These are phyloP conservation scores for Zele albiditarsus DNA, from an alignment of 2,888 invertebrate species.

Conservation along the genomic window DNA sequence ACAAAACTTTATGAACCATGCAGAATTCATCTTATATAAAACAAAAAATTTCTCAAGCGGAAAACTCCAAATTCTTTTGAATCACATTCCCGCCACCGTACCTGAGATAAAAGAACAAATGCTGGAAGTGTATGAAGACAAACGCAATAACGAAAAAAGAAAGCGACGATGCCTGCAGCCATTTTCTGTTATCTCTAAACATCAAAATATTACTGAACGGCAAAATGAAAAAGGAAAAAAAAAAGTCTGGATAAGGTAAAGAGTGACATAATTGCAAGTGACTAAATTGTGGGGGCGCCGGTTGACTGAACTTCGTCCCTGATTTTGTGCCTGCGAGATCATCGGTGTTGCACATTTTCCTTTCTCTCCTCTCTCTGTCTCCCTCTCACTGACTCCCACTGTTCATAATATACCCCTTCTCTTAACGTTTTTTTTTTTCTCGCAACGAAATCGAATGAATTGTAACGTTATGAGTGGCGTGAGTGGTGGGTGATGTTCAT, in stretches of 20 bases:
- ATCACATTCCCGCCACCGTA: no score
- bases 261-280: background rate
- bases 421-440: background rate
- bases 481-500: background rate
- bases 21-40: no score
- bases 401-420: background rate
- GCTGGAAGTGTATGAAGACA: background rate
- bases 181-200: background rate
- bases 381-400: background rate
- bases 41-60: no score
- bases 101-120: background rate
- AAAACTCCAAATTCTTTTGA: no score
- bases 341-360: background rate
- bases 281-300: background rate
- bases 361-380: background rate
- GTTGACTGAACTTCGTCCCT: slow-evolving; percentile 9
- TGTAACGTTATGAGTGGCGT: background rate
- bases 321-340: background rate
- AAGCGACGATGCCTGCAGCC: background rate
- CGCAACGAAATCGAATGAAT: slow-evolving; percentile 3
- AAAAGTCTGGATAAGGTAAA: background rate
- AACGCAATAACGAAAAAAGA: no score
- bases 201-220: background rate
- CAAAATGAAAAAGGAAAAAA: background rate
- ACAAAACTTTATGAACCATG: no score